Percentiles rank a stretch among this genome's conserved stretches.
Evolutionary conservation across 1,140 invertebrate species (phyloP).

Genomic region (Nasonia giraulti): DNA sequence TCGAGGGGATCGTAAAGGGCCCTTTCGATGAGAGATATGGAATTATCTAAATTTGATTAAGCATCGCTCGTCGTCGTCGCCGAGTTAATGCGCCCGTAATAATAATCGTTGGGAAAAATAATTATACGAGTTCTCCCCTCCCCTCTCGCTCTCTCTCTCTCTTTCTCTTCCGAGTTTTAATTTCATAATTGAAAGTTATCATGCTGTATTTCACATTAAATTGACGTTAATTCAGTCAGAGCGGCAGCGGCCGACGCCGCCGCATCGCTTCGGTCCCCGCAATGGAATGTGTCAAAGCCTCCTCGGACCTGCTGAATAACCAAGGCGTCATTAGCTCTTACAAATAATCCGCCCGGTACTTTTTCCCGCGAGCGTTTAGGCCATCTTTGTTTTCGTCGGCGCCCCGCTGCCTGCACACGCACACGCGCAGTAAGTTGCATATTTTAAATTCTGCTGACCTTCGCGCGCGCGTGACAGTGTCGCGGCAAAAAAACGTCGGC

Average conservation of each 20-base stretch:
- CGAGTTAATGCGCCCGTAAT: neutral
- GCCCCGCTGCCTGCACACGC: constrained; percentile 4
- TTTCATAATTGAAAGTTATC: constrained; percentile 13
- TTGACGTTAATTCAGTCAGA: neutral
- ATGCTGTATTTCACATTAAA: neutral
- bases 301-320: neutral
- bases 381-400: neutral
- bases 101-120: neutral
- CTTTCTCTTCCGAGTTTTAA: neutral
- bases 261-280: neutral
- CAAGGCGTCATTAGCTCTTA: neutral
- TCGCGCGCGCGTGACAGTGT: constrained; percentile 41
- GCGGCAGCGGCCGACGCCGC: neutral
- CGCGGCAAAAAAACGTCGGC: constrained; percentile 37
- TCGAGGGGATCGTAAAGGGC: neutral
- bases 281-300: neutral
- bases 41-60: constrained; percentile 50
- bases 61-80: constrained; percentile 29
- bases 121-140: neutral
- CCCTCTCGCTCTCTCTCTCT: neutral
- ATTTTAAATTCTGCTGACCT: constrained; percentile 72
- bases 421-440: constrained; percentile 62
- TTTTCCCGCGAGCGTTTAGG: neutral
- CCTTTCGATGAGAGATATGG: constrained; percentile 11
- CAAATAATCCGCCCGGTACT: neutral